phyloP scores from a whole-genome alignment of 1,140 invertebrate genomes.

The Platyscapa corneri region DNA sequence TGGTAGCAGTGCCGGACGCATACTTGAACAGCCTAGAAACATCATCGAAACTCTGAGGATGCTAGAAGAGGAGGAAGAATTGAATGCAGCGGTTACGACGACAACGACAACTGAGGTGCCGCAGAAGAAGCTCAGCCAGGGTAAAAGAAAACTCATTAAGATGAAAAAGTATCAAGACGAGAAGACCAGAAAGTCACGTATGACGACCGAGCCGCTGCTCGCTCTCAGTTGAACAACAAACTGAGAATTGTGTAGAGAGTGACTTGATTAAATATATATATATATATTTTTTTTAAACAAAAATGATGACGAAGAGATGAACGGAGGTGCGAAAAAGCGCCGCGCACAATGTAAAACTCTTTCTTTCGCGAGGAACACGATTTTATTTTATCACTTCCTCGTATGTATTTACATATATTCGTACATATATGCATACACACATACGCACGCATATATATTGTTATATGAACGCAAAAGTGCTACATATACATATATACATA shows the following conservation, averaged over 20 bases:
- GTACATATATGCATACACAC: too few relatives aligned
- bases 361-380: background rate
- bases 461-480: too few relatives aligned
- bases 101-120: slow-evolving; percentile 66
- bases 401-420: background rate
- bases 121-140: slow-evolving; percentile 77
- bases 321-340: background rate
- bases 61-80: slow-evolving; percentile 78
- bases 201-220: slow-evolving; percentile 78
- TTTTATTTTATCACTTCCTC: background rate
- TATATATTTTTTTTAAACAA: slow-evolving; percentile 7
- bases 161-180: slow-evolving; percentile 77
- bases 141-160: slow-evolving; percentile 80
- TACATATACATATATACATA: background rate
- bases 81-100: slow-evolving; percentile 47
- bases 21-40: slow-evolving; percentile 83
- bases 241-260: background rate
- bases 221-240: slow-evolving; percentile 78
- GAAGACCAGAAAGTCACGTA: slow-evolving; percentile 74
- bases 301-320: background rate
- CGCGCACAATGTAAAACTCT: background rate
- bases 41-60: slow-evolving; percentile 86
- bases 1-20: slow-evolving; percentile 70
- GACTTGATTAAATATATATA: slow-evolving; percentile 1
- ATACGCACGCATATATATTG: background rate